Evolutionary conservation across 2,888 invertebrate species (phyloP), one percentile per base, ranked within the genome.

Genomic region (Acanthosepion lycidas): DNA sequence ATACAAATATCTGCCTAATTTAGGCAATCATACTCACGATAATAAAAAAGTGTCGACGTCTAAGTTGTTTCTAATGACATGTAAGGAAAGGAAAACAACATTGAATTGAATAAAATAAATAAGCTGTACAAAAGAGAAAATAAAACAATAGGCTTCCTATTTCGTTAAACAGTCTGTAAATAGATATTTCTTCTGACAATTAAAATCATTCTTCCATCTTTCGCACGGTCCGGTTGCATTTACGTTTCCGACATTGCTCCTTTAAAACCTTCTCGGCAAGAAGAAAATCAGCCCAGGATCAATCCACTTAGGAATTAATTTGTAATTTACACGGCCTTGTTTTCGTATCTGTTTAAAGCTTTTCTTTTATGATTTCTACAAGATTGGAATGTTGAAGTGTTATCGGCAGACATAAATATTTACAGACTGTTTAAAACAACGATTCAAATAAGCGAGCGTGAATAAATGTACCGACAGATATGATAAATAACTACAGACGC

Each of bases 251-350:
- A 12, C 33, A 12, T n/a, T 78, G n/a, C 78, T 78, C n/a, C n/a
- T 8, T 78, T 2, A n/a, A n/a, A n/a, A 78, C 15, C n/a, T 78
- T 78, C 12, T 4, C n/a, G 33, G 5, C n/a, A 15, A n/a, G 8
- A 12, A n/a, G 18, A 78, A 78, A 78, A 12, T 33, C 12, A 15
- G 4, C 8, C 9, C 28, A 78, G 78, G n/a, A 78, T n/a, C 78
- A 78, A 78, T 78, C n/a, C 78, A 78, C 78, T 78, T 78, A 78
- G 78, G 78, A 78, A 78, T 78, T 78, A 78, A 78, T 78, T 78
- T 78, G 78, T 78, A 78, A 78, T 78, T 78, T 78, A n/a, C 78
- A 28, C 78, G n/a, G 12, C 28, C n/a, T 28, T 78, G 78, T 78
- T 78, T n/a, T 9, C n/a, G 6, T 78, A 78, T 78, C 78, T 28